phyloP scores from a whole-genome alignment of 1,140 invertebrate genomes.

The Dendrolimus kikuchii region DNA sequence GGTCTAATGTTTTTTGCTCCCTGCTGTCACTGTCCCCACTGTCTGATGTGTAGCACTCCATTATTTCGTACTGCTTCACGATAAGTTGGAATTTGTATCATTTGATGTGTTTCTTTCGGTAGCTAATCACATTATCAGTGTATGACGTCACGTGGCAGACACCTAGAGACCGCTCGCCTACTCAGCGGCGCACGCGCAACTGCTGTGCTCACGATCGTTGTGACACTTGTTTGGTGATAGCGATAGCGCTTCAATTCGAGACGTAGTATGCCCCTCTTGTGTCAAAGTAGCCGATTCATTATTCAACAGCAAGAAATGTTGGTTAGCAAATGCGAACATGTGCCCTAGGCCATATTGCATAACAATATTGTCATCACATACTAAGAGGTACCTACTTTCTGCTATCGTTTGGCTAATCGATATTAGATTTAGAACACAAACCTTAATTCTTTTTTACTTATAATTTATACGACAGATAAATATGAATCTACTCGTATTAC shows the following conservation, averaged over 20 bases:
- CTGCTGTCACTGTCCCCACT: constrained; percentile 83
- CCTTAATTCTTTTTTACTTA: too few relatives aligned
- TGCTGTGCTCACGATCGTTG: constrained; percentile 12
- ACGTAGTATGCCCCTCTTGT: too few relatives aligned
- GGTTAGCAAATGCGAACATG: too few relatives aligned
- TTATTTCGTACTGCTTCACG: constrained; percentile 33
- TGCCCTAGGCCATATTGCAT: too few relatives aligned
- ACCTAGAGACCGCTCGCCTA: constrained; percentile 16
- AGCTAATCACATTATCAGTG: constrained; percentile 24
- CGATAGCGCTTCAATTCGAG: neutral
- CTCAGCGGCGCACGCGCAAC: constrained; percentile 46
- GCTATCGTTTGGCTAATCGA: too few relatives aligned
- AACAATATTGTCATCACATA: too few relatives aligned
- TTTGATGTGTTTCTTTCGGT: constrained; percentile 9
- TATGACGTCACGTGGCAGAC: constrained; percentile 2
- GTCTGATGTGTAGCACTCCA: constrained; percentile 86
- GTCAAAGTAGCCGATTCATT: too few relatives aligned
- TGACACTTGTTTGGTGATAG: neutral
- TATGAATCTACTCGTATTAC: too few relatives aligned
- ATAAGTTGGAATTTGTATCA: constrained; percentile 12
- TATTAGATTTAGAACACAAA: too few relatives aligned
- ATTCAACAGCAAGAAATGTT: too few relatives aligned
- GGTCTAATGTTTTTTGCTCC: constrained; percentile 78
- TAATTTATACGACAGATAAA: too few relatives aligned
- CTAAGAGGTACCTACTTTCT: too few relatives aligned